Conservation (phyloP, 2,797 vertebrate species). For the Malurus leucopterus region DNA sequence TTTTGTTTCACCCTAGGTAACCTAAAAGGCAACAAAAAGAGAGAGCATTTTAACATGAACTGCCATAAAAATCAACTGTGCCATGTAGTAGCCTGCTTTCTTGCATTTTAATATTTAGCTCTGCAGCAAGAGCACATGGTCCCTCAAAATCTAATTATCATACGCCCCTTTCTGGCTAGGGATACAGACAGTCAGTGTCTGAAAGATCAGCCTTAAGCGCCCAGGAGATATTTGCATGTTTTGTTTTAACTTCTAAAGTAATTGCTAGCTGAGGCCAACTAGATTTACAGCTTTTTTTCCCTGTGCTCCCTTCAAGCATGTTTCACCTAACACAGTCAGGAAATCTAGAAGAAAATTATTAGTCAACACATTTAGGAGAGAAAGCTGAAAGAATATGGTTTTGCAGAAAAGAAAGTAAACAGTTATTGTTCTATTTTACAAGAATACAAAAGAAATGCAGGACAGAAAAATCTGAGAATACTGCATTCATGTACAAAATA, state of each 20-base stretch:
- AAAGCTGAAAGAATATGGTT: neutral
- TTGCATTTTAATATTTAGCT: slow-evolving; percentile 54
- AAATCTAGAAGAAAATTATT: neutral
- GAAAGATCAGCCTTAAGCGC: neutral
- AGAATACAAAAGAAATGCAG: neutral
- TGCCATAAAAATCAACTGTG: slow-evolving; percentile 52
- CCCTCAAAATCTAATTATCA: slow-evolving; percentile 41
- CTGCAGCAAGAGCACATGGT: slow-evolving; percentile 26
- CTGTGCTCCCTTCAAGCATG: neutral
- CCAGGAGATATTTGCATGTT: neutral
- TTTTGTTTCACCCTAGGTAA: slow-evolving; percentile 75
- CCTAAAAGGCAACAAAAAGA: slow-evolving; percentile 72
- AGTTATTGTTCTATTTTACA: neutral
- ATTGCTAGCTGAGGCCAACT: neutral
- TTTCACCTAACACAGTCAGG: neutral
- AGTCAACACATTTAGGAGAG: neutral
- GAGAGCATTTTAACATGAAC: slow-evolving; percentile 65
- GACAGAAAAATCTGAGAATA: neutral
- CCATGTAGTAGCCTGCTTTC: slow-evolving; percentile 59
- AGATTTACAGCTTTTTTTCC: neutral
- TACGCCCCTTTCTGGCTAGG: neutral
- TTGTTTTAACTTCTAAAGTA: slow-evolving; percentile 30
- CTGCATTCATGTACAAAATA: neutral
- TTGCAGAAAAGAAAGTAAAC: neutral
- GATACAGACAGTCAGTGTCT: neutral